These are phyloP conservation scores for Epinephelus coioides DNA, from an alignment of 2,797 vertebrate genomes.

Conservation along the genomic window DNA sequence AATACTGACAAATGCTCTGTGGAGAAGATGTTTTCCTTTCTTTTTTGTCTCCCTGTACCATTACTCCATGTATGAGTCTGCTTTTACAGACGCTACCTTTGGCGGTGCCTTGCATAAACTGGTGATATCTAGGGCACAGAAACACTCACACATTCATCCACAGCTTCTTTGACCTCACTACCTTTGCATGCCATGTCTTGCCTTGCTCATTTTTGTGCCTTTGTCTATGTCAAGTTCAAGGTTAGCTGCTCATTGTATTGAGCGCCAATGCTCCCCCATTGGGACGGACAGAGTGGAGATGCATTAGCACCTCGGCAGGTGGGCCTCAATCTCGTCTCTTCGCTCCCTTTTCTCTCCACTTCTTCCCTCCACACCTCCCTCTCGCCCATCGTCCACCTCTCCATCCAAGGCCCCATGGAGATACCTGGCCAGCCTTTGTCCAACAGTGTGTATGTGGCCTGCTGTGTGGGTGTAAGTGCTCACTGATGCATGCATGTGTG, in stretches of 20 bases:
- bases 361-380: conserved; percentile 46
- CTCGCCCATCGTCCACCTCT: conserved; percentile 51
- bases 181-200: conserved; percentile 45
- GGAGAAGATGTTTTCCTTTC: conserved; percentile 11
- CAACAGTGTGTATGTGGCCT: conserved; percentile 13
- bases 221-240: conserved; percentile 80
- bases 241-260: conserved; percentile 85
- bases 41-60: neutral
- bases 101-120: conserved; percentile 1
- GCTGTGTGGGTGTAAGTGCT: conserved; percentile 19
- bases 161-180: conserved; percentile 44
- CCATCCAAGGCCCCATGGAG: conserved; percentile 46
- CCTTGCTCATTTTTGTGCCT: conserved; percentile 53
- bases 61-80: neutral
- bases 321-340: conserved; percentile 77
- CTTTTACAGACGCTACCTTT: conserved; percentile 17
- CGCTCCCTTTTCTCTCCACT: conserved; percentile 48
- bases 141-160: conserved; percentile 20
- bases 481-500: conserved; percentile 43
- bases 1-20: conserved; percentile 51
- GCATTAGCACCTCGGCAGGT: conserved; percentile 87
- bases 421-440: conserved; percentile 55
- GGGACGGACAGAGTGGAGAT: conserved; percentile 72
- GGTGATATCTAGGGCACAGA: conserved; percentile 23
- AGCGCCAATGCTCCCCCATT: conserved; percentile 72